These are phyloP conservation scores for Machaerirhynchus nigripectus DNA, from an alignment of 2,113 vertebrate species.

Conservation along the genomic window DNA sequence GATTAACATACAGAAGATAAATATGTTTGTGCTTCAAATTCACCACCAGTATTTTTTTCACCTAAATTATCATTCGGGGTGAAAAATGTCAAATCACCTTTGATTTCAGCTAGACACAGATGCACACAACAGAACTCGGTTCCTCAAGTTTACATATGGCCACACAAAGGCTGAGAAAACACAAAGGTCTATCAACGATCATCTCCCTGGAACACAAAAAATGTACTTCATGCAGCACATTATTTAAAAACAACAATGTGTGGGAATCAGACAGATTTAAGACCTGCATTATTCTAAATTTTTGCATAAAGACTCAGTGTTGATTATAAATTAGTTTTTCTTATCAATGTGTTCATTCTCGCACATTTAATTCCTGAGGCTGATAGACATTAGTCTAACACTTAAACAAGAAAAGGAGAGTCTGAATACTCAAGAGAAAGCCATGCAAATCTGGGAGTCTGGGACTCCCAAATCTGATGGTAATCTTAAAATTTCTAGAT, in stretches of 20 bases:
- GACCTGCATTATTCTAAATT: constrained; percentile 58
- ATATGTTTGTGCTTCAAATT: background rate
- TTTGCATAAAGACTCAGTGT: constrained; percentile 50
- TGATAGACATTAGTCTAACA: constrained; percentile 65
- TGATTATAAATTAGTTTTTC: constrained; percentile 63
- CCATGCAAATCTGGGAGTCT: constrained; percentile 18
- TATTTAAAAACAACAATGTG: constrained; percentile 51
- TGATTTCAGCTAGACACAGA: background rate
- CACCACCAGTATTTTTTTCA: background rate
- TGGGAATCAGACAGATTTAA: constrained; percentile 56
- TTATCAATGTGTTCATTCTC: constrained; percentile 65
- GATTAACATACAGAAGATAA: background rate
- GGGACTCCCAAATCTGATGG: background rate
- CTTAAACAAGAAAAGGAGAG: constrained; percentile 51
- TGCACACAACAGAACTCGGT: background rate
- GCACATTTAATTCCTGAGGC: constrained; percentile 54
- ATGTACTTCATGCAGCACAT: constrained; percentile 23
- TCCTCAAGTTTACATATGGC: constrained; percentile 37
- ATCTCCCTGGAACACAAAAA: constrained; percentile 21
- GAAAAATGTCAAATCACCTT: background rate
- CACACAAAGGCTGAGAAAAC: constrained; percentile 43
- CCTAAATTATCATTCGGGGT: background rate
- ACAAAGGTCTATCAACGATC: constrained; percentile 27
- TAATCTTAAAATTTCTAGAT: background rate
- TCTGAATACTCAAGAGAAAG: constrained; percentile 39